Base-by-base conservation (phyloP, 2,113 vertebrate genomes). In the Brachyhypopomus occidentalis region DNA sequence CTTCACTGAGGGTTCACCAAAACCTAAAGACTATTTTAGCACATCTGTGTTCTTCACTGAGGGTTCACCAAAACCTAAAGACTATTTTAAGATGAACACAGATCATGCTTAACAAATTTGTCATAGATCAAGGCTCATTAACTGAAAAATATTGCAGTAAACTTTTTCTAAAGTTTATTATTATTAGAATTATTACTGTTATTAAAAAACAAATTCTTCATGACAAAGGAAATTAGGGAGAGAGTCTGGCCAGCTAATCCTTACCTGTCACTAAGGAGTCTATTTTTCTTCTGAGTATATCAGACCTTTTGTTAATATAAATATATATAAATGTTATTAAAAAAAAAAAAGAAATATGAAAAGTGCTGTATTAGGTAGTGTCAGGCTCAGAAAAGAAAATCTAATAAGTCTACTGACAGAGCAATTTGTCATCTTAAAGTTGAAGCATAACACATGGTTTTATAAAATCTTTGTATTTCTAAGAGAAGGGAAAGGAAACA, bases 221-320 rank as follows among this genome's bases (percentile, higher is more conserved):
- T 38, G 25, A n/a, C 11, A 25, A 19, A 59, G 48, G 19, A 34
- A 67, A 67, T 20, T 48, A 48, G 17, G 8, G 30, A 67, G 63
- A 25, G 30, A 25, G 86, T 79, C 86, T 66, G 77, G 76, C 76
- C 69, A 78, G 83, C 77, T 69, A 84, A 80, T 83, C 72, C 87
- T 86, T 83, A 82, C 86, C 87, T 84, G 89, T 88, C 86, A 88
- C 88, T 91, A 92, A 92, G 91, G 86, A 91, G 87, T 82, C 36
- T 70, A 14, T 70, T 41, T 70, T 19, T 38, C 20, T 36, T 22
- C 36, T 41, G 34, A 22, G 9, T 41, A 70, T n/a, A 70, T 19
- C 19, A 70, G 66, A 38, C 17, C 17, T 67, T 30, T 22, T 19
- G 22, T 70, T 41, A n/a, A 41, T 41, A 70, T 41, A 9, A 20